These are phyloP conservation scores for Diplogasteroides magnus DNA, from an alignment of 1,140 invertebrate genomes.

Conservation along the genomic window DNA sequence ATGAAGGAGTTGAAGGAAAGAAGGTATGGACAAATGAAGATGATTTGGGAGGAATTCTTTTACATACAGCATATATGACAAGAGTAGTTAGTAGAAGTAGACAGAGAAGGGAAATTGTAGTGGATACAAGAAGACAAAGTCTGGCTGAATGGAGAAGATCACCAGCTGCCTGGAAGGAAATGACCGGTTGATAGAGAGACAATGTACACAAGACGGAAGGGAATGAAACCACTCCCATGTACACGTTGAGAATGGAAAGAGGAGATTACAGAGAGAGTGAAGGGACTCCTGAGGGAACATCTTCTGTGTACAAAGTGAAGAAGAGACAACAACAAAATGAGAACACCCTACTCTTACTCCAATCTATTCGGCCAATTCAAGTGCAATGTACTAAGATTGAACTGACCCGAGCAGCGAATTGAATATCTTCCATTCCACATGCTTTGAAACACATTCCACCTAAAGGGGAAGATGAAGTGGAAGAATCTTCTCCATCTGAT, in stretches of 20 bases:
- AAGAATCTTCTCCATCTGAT: too few relatives aligned
- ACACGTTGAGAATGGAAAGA: too few relatives aligned
- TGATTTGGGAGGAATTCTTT: not conserved
- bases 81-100: conserved; percentile 11
- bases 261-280: too few relatives aligned
- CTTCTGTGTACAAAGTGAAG: too few relatives aligned
- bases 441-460: conserved; percentile 44
- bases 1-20: too few relatives aligned
- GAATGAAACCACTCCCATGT: too few relatives aligned
- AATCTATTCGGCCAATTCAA: not conserved
- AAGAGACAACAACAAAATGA: too few relatives aligned
- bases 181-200: not conserved
- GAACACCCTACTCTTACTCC: too few relatives aligned
- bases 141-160: conserved; percentile 3
- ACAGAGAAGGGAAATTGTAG: not conserved
- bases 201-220: too few relatives aligned
- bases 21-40: not conserved
- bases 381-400: not conserved
- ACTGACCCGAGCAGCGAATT: conserved; percentile 46
- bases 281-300: too few relatives aligned
- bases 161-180: conserved; percentile 10
- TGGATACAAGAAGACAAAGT: conserved; percentile 4
- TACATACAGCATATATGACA: not conserved
- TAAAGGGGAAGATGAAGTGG: not conserved
- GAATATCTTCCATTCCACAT: conserved; percentile 53